Conservation (phyloP, 2,888 invertebrate species). For the Tetramorium bicarinatum region DNA sequence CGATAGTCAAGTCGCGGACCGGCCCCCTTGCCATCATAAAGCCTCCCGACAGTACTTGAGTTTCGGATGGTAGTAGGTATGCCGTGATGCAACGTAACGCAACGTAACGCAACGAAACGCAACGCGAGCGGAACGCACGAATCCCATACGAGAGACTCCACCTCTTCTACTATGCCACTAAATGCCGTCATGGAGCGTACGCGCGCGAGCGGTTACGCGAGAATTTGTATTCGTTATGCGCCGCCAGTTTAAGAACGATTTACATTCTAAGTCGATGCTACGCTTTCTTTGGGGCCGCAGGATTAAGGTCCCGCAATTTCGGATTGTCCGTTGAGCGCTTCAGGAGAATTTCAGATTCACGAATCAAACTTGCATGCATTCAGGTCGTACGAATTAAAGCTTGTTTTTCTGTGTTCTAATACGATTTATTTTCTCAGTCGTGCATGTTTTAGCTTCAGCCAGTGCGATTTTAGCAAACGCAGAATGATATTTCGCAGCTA, state of each 20-base stretch:
- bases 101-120: slow-evolving; percentile 8
- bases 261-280: slow-evolving; percentile 38
- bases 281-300: slow-evolving; percentile 9
- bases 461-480: background rate
- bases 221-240: slow-evolving; percentile 47
- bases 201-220: slow-evolving; percentile 42
- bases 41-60: slow-evolving; percentile 57
- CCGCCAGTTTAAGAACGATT: slow-evolving; percentile 42
- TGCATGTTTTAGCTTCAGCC: background rate
- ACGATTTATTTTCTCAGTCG: background rate
- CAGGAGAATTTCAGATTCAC: background rate
- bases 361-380: too few species aligned
- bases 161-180: slow-evolving; percentile 15
- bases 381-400: background rate
- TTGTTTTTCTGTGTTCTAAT: background rate
- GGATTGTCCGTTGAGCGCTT: background rate
- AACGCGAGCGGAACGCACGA: slow-evolving; percentile 11
- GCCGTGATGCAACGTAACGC: slow-evolving; percentile 12
- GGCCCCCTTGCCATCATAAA: slow-evolving; percentile 82
- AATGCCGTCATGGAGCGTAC: slow-evolving; percentile 24
- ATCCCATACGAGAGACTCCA: background rate
- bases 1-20: slow-evolving; percentile 77
- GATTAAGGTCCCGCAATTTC: slow-evolving; percentile 14
- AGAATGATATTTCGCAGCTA: slow-evolving; percentile 23
- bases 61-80: slow-evolving; percentile 62